phyloP scores from a whole-genome alignment of 2,113 vertebrate genomes.

The Empidonax traillii region DNA sequence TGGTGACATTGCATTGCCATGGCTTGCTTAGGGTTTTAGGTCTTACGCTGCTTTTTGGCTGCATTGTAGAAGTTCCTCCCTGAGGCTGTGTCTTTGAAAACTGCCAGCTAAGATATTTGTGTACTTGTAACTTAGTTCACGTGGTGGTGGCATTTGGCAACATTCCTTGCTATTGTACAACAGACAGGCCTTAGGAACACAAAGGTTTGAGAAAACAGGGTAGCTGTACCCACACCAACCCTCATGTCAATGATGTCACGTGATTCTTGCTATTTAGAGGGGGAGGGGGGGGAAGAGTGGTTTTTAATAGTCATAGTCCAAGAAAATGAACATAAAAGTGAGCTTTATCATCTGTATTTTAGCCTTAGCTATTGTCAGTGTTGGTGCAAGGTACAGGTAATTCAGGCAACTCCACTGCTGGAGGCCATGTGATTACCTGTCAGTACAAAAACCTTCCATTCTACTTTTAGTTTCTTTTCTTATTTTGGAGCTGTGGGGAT shows the following conservation, averaged over 20 bases:
- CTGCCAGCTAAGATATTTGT: background rate
- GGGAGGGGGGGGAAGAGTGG: too few species aligned
- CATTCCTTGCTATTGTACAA: background rate
- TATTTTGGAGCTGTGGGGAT: constrained; percentile 51
- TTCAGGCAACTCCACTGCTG: background rate
- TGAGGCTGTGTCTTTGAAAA: background rate
- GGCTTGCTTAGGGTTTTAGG: background rate
- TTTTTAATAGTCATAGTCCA: background rate
- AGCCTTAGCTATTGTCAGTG: background rate
- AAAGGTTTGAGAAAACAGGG: background rate
- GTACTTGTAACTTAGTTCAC: background rate
- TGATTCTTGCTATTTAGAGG: background rate
- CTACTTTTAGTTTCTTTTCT: background rate
- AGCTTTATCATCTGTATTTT: background rate
- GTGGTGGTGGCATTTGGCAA: background rate
- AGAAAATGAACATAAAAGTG: background rate
- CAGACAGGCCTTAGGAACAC: background rate
- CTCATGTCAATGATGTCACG: background rate
- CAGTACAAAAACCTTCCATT: background rate
- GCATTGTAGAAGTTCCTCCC: background rate
- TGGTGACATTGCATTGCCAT: background rate
- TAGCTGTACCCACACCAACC: background rate
- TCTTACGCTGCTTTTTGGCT: background rate
- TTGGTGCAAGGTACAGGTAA: background rate
- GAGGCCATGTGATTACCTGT: background rate